phyloP scores from a whole-genome alignment of 2,113 vertebrate genomes.

The Cettia cetti region DNA sequence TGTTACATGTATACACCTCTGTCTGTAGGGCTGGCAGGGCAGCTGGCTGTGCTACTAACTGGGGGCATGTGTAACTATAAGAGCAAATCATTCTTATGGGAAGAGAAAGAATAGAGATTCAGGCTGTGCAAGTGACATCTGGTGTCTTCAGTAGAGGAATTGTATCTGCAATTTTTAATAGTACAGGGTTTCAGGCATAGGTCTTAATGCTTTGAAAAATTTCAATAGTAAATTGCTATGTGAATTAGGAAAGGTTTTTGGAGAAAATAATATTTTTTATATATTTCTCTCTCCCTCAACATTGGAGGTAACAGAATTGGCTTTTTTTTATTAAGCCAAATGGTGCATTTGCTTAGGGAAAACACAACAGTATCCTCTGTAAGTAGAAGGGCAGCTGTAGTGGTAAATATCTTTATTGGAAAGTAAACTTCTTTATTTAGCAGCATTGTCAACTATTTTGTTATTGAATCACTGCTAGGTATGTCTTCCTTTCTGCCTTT shows the following conservation, averaged over 20 bases:
- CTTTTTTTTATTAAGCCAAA: background rate
- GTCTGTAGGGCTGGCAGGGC: background rate
- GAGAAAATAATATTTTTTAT: background rate
- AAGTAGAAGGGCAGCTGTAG: background rate
- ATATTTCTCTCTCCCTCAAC: accelerated
- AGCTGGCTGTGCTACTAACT: background rate
- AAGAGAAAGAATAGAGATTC: background rate
- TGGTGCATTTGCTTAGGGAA: background rate
- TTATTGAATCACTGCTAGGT: background rate
- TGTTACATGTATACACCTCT: too few species aligned
- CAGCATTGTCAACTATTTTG: background rate
- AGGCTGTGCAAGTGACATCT: background rate
- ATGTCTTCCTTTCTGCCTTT: background rate
- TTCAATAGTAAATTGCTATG: background rate
- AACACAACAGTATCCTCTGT: background rate
- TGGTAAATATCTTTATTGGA: background rate
- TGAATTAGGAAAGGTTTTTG: background rate
- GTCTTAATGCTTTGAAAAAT: background rate
- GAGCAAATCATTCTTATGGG: background rate
- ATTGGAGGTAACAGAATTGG: background rate
- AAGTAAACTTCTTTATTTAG: background rate
- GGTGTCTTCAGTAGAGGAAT: background rate
- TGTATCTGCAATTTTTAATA: background rate
- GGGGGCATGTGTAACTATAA: background rate
- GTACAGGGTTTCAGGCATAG: background rate